A percentile compares a stretch with the other conserved stretches of the same genome.
Conservation (phyloP, 2,888 invertebrate species). For the Creontiades dilutus region DNA sequence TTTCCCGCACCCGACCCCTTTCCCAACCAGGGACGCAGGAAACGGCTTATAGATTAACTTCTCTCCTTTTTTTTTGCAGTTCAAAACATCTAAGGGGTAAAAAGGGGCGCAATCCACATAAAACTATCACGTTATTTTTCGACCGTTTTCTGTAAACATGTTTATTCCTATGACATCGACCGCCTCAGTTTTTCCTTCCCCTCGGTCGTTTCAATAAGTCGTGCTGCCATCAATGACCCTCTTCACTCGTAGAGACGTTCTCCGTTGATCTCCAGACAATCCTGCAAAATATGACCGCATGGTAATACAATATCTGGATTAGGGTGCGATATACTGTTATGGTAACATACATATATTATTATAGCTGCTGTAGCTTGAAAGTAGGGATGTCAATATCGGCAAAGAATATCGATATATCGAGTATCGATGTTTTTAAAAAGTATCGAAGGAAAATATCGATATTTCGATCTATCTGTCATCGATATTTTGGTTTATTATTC, state of each 20-base stretch:
- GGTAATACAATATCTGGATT: background rate
- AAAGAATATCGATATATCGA: no score
- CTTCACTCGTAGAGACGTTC: background rate
- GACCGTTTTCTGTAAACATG: conserved; percentile 49
- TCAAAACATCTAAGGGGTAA: background rate
- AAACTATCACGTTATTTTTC: conserved; percentile 19
- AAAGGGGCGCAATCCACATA: conserved; percentile 34
- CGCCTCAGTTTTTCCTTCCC: background rate
- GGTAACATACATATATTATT: no score
- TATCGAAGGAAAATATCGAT: no score
- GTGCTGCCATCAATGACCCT: background rate
- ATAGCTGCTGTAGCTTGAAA: no score
- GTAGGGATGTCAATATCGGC: no score
- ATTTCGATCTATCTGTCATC: no score
- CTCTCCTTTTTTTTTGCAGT: background rate
- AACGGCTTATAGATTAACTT: conserved; percentile 69
- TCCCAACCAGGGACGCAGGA: conserved; percentile 12
- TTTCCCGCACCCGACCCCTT: background rate
- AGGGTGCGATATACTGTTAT: no score
- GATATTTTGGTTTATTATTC: no score
- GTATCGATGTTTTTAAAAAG: no score
- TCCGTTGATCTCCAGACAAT: background rate
- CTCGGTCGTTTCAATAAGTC: background rate
- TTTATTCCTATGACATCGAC: conserved; percentile 40
- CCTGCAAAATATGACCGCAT: background rate